Percentiles rank a stretch among this genome's conserved stretches.
phyloP scores from a whole-genome alignment of 2,797 vertebrate genomes.

The Manis pentadactyla region DNA sequence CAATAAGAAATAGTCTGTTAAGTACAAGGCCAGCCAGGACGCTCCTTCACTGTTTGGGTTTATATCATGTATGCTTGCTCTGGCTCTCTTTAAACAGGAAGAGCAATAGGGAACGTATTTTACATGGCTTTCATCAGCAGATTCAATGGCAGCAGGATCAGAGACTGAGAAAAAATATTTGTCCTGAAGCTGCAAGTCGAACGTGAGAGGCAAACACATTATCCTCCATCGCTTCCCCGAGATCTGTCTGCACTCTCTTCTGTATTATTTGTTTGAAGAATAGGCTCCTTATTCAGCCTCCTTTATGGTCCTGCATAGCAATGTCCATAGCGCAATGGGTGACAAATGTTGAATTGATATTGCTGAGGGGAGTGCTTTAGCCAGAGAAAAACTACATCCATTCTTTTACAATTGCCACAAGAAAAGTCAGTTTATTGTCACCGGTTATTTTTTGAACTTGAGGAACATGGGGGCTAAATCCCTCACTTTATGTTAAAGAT shows the following conservation, averaged over 20 bases:
- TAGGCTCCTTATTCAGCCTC: constrained; percentile 38
- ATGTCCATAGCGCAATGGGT: constrained; percentile 12
- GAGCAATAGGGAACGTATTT: constrained; percentile 44
- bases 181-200: constrained; percentile 46
- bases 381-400: not conserved
- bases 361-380: constrained; percentile 7
- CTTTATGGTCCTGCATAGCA: not conserved
- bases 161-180: constrained; percentile 48
- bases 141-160: constrained; percentile 11
- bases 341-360: constrained; percentile 43
- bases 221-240: not conserved
- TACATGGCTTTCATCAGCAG: constrained; percentile 15
- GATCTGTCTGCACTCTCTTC: not conserved
- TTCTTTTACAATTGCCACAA: constrained; percentile 26
- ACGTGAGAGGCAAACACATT: constrained; percentile 47
- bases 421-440: constrained; percentile 56
- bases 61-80: not conserved
- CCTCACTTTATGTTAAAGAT: constrained; percentile 46
- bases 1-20: not conserved
- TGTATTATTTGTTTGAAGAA: constrained; percentile 62
- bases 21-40: not conserved
- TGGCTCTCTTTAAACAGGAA: not conserved
- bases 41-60: not conserved
- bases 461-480: constrained; percentile 28
- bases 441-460: constrained; percentile 63